Evolutionary conservation across 2,888 invertebrate genomes (phyloP).

Genomic region (Apodemia hepburni): DNA sequence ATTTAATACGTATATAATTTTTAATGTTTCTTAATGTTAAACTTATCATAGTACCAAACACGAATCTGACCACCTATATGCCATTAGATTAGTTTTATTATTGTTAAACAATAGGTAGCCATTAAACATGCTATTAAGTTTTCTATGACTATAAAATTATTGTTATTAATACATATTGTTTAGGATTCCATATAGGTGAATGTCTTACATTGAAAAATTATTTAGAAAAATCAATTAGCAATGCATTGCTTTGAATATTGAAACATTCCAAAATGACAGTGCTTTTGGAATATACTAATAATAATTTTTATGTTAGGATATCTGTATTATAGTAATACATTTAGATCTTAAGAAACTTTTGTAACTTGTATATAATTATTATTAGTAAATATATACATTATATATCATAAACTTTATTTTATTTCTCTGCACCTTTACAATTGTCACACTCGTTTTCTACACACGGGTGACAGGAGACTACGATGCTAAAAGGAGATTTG

Average conservation of each 20-base stretch:
- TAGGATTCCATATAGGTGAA: not conserved
- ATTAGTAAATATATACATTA: conserved; percentile 13
- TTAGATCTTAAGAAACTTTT: conserved; percentile 46
- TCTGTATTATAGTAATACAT: not conserved
- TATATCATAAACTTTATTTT: conserved; percentile 14
- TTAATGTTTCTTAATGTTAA: not conserved
- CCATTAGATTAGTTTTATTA: conserved; percentile 6
- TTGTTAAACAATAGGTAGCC: conserved; percentile 1
- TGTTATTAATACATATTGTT: conserved; percentile 2
- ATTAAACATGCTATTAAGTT: conserved; percentile 6
- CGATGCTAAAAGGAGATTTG: too few relatives aligned
- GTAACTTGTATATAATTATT: conserved; percentile 51
- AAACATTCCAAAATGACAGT: conserved; percentile 3
- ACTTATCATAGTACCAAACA: not conserved
- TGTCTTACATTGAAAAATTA: not conserved
- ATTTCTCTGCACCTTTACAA: not conserved
- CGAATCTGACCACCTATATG: conserved; percentile 8
- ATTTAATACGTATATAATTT: not conserved
- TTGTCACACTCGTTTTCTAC: too few relatives aligned
- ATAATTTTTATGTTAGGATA: not conserved
- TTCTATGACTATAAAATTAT: not conserved
- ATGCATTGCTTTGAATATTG: not conserved
- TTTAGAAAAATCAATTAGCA: not conserved
- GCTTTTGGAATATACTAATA: not conserved
- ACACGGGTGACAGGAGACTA: too few relatives aligned